Evolutionary conservation across 2,797 vertebrate genomes (phyloP).

Genomic region (Carapus acus): DNA sequence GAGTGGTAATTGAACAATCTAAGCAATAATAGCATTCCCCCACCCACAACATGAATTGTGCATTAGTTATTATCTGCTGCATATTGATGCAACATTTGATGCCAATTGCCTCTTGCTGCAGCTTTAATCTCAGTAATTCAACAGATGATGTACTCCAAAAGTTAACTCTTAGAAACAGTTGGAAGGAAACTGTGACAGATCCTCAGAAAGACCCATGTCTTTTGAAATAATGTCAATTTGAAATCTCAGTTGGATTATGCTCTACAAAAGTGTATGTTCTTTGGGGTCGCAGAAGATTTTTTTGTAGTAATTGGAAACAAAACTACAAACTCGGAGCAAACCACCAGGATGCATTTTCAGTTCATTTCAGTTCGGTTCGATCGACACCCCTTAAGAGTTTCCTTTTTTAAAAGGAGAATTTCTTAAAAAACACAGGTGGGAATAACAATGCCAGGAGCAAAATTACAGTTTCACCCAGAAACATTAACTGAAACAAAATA

Average conservation of each 20-base stretch:
- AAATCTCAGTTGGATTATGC: slow-evolving; percentile 14
- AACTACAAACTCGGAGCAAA: slow-evolving; percentile 2
- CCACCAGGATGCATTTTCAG: slow-evolving; percentile 30
- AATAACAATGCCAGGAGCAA: slow-evolving; percentile 38
- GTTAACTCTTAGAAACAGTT: too few relatives aligned
- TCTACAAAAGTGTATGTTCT: slow-evolving; percentile 38
- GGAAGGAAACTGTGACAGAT: too few relatives aligned
- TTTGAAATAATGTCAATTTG: too few relatives aligned
- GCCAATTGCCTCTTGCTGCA: slow-evolving; percentile 18
- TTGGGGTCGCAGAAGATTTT: slow-evolving; percentile 25
- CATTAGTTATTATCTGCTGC: too few relatives aligned
- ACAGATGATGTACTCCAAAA: too few relatives aligned
- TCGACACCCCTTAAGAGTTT: slow-evolving; percentile 15
- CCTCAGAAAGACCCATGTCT: too few relatives aligned
- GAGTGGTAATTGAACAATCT: slow-evolving; percentile 35
- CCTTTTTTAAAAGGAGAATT: slow-evolving; percentile 29
- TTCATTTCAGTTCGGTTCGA: slow-evolving; percentile 44
- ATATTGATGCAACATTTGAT: slow-evolving; percentile 20
- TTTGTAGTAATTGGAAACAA: slow-evolving; percentile 27
- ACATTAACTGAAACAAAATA: slow-evolving; percentile 57
- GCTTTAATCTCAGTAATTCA: slow-evolving; percentile 1
- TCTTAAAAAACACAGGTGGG: slow-evolving; percentile 46
- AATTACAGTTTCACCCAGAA: slow-evolving; percentile 59
- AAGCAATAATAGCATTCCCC: slow-evolving; percentile 12
- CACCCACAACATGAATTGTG: neutral